Evolutionary conservation across 2,113 vertebrate genomes (phyloP).

Genomic region (Heterocephalus glaber): DNA sequence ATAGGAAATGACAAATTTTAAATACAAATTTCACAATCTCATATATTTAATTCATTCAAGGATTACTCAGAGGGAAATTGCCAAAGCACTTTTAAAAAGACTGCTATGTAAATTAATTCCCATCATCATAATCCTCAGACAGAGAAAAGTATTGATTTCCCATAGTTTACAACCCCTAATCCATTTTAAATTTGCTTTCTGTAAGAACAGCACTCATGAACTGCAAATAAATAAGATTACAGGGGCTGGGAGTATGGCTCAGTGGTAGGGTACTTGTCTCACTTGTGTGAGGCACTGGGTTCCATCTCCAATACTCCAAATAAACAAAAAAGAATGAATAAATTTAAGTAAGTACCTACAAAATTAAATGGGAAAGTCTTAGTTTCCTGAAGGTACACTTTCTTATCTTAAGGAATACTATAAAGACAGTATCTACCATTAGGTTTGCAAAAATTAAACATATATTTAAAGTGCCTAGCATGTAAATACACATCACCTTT

Average conservation of each 20-base stretch:
- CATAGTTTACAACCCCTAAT: background rate
- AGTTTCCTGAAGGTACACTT: background rate
- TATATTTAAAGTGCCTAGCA: background rate
- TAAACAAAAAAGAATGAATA: background rate
- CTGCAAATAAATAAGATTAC: background rate
- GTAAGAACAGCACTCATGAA: background rate
- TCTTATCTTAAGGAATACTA: background rate
- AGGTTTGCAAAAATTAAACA: slow-evolving; percentile 24
- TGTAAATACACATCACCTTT: background rate
- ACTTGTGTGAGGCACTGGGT: background rate
- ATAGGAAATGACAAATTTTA: background rate
- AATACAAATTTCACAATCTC: background rate
- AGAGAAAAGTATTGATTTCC: background rate
- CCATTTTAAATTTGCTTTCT: background rate
- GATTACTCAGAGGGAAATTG: background rate
- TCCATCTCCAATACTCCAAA: background rate
- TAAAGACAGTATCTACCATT: background rate
- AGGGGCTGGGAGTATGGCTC: background rate
- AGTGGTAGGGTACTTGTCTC: no score
- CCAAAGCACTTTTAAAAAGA: background rate
- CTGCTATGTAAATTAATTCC: slow-evolving; percentile 35
- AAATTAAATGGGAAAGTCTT: background rate
- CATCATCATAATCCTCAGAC: background rate
- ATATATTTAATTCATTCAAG: background rate
- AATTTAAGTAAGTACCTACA: background rate